Evolutionary conservation across 2,113 vertebrate genomes (phyloP).

Genomic region (Dipodomys spectabilis): DNA sequence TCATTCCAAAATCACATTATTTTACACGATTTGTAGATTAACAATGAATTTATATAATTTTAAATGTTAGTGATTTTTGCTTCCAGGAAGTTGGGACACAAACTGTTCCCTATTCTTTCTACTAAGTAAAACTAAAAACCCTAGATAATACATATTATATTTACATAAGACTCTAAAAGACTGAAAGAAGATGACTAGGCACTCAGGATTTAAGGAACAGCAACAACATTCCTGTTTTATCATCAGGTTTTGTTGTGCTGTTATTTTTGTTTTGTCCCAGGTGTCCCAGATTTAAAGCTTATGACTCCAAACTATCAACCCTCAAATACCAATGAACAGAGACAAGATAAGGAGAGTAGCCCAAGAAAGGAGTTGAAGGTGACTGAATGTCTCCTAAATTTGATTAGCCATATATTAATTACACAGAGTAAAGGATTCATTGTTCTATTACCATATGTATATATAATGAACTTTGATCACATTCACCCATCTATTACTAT

Average conservation of each 20-base stretch:
- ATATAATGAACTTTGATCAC: too few relatives aligned
- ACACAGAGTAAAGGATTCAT: too few relatives aligned
- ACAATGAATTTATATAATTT: conserved; percentile 13
- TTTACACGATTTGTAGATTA: not conserved
- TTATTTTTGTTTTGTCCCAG: not conserved
- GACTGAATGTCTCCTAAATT: not conserved
- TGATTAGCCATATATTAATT: not conserved
- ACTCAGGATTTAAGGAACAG: not conserved
- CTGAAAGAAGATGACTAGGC: not conserved
- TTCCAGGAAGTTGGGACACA: conserved; percentile 1
- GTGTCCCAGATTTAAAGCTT: not conserved
- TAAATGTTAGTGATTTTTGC: conserved; percentile 33
- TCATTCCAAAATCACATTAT: conserved; percentile 21
- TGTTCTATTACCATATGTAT: too few relatives aligned
- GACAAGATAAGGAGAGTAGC: not conserved
- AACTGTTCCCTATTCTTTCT: conserved; percentile 17
- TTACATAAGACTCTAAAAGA: not conserved
- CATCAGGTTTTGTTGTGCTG: not conserved
- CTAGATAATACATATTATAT: not conserved
- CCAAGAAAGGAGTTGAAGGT: not conserved
- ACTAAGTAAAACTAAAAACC: conserved; percentile 1
- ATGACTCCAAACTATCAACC: conserved; percentile 1
- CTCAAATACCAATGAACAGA: not conserved
- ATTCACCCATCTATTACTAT: too few relatives aligned
- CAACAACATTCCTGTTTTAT: not conserved